These are phyloP conservation scores for Papilio protenor DNA, from an alignment of 2,888 invertebrate genomes.

Conservation along the genomic window DNA sequence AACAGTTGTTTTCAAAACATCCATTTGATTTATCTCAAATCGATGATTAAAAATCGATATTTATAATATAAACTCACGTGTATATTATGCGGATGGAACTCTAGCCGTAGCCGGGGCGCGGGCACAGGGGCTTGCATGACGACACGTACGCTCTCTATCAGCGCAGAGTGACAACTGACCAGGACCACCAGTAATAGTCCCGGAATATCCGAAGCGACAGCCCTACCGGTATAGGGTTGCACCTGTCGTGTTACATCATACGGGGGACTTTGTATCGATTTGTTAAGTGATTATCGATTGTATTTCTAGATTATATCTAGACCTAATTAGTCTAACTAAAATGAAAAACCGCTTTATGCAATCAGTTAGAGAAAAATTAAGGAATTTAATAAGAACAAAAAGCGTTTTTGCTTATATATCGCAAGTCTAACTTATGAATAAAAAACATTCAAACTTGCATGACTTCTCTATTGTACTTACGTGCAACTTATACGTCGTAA, in stretches of 20 bases:
- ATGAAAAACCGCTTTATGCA: not conserved
- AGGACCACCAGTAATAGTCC: not conserved
- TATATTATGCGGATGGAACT: conserved; percentile 77
- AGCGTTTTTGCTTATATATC: not conserved
- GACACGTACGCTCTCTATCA: conserved; percentile 56
- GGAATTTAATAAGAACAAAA: no score
- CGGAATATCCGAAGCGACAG: conserved; percentile 48
- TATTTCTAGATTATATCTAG: not conserved
- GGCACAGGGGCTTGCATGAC: conserved; percentile 65
- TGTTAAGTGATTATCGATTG: not conserved
- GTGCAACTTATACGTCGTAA: not conserved
- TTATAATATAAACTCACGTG: conserved; percentile 66
- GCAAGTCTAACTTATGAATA: not conserved
- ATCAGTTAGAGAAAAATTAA: not conserved
- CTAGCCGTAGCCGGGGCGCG: conserved; percentile 73
- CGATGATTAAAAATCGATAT: conserved; percentile 10
- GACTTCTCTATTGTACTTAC: not conserved
- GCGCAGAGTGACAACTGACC: conserved; percentile 47
- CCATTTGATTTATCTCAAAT: not conserved
- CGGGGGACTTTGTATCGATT: conserved; percentile 8
- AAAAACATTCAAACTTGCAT: not conserved
- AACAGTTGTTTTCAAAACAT: not conserved
- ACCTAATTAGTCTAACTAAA: not conserved
- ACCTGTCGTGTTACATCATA: conserved; percentile 52
- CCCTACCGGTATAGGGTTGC: conserved; percentile 55